Conservation (phyloP, 2,113 vertebrate genomes). For the Tringa solitaria region DNA sequence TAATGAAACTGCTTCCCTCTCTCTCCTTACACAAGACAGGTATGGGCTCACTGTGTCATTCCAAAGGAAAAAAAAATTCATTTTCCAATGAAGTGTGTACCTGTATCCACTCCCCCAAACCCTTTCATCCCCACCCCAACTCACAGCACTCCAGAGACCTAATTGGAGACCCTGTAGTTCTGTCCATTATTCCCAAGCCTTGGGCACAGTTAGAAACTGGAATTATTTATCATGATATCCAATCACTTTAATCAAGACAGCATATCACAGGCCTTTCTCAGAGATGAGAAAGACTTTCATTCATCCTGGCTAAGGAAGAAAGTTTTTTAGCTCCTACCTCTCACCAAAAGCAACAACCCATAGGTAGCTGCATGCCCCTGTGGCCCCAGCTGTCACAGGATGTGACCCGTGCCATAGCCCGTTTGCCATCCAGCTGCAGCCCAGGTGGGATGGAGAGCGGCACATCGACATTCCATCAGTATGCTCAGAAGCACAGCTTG, state of each 20-base stretch:
- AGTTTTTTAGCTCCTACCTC: background rate
- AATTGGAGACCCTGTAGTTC: background rate
- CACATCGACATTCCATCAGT: background rate
- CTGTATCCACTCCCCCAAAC: background rate
- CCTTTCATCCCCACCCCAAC: background rate
- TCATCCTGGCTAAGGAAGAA: background rate
- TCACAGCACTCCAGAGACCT: background rate
- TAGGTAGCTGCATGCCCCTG: background rate
- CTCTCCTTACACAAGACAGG: background rate
- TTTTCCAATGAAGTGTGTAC: background rate
- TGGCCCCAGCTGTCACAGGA: too few relatives aligned
- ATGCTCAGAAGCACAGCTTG: background rate
- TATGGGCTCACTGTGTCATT: fast-evolving
- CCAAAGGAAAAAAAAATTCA: background rate
- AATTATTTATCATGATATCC: background rate
- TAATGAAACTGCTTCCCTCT: background rate
- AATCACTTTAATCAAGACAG: background rate
- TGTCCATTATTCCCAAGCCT: background rate
- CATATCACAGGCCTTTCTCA: background rate
- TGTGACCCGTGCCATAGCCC: fast-evolving
- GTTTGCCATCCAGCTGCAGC: background rate
- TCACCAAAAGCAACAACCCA: background rate
- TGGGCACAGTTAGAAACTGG: background rate
- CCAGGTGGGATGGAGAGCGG: background rate
- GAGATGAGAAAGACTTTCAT: background rate